Base-by-base conservation (phyloP, 2,888 invertebrate species). In the Dolichomitus sp. region DNA sequence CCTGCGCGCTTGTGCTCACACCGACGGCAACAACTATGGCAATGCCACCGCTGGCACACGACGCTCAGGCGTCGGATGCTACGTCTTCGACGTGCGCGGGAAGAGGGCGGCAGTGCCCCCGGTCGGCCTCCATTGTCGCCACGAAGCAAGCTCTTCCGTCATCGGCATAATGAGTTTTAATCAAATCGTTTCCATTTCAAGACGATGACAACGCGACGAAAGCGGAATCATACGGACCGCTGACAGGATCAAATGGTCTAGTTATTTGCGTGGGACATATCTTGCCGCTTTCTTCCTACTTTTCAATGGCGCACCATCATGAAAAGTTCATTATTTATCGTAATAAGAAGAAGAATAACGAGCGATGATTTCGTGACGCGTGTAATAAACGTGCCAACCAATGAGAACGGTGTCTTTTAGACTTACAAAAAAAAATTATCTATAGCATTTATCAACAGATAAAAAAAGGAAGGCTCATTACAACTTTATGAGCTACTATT, bases 151-250 rank as follows among this genome's bases (percentile, higher is more conserved):
- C 84, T 88, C 90, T 90, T 90, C 90, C 91, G 90, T 89, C 89
- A 88, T 85, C 83, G 85, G 88, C 88, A 90, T 90, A 90, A 89
- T 90, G 88, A 92, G 87, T 91, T 91, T 92, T 91, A 91, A 93
- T 93, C 92, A 90, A 93, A 92, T 92, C 89, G 87, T 89, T 91
- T 88, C 87, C 85, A 86, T 87, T 89, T 87, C 84, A 81, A 81
- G 69, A 75, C 42, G 40, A 45, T 72, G 50, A 57, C 37, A 48
- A 59, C 61, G 40, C 37, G 30, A 42, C 27, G 42, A 69, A 66
- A 76, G 73, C n/a, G 48, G 54, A 72, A 42, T 68, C 69, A 27
- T 66, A 45, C 57, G 65, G 70, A 12, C 37, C n/a, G 17, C 17
- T 66, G 68, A 59, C 52, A 17, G 57, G 48, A 63, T 75, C 30